Evolutionary conservation across 2,113 vertebrate genomes (phyloP).

Genomic region (Laticauda laticaudata): DNA sequence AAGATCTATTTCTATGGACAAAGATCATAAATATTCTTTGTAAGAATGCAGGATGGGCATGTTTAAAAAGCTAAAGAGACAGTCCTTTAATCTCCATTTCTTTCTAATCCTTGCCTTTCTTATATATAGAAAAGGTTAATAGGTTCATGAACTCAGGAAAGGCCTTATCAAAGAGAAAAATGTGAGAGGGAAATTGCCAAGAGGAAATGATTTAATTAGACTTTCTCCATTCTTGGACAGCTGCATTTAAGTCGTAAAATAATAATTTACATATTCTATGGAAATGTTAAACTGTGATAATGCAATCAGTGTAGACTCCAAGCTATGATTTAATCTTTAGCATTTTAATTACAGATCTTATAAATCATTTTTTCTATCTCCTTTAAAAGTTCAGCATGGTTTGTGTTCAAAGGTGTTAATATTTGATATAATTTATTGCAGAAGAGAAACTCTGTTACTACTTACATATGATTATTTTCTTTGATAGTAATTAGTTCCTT

Average conservation of each 20-base stretch:
- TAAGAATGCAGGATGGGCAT: neutral
- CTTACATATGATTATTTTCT: constrained; percentile 57
- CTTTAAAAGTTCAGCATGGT: constrained; percentile 53
- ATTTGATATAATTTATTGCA: constrained; percentile 59
- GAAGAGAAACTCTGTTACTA: constrained; percentile 52
- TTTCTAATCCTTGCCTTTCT: neutral
- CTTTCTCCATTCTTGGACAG: constrained; percentile 39
- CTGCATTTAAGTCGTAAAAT: constrained; percentile 51
- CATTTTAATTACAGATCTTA: constrained; percentile 67
- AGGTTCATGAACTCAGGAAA: constrained; percentile 13
- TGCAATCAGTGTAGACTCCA: constrained; percentile 52
- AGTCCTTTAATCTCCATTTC: neutral
- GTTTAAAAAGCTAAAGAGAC: neutral
- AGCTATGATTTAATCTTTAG: constrained; percentile 64
- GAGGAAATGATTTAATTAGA: constrained; percentile 44
- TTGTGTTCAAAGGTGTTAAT: constrained; percentile 57
- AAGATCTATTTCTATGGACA: neutral
- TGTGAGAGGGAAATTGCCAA: constrained; percentile 26
- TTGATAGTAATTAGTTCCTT: constrained; percentile 53
- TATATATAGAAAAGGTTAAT: constrained; percentile 14
- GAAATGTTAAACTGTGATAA: constrained; percentile 43
- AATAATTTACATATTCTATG: constrained; percentile 51
- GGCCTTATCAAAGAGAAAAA: constrained; percentile 22
- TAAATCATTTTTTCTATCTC: constrained; percentile 64
- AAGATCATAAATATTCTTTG: neutral